Evolutionary conservation across 1,140 invertebrate species (phyloP), one percentile per base, ranked within the genome.

Genomic region (Laupala kohalensis): DNA sequence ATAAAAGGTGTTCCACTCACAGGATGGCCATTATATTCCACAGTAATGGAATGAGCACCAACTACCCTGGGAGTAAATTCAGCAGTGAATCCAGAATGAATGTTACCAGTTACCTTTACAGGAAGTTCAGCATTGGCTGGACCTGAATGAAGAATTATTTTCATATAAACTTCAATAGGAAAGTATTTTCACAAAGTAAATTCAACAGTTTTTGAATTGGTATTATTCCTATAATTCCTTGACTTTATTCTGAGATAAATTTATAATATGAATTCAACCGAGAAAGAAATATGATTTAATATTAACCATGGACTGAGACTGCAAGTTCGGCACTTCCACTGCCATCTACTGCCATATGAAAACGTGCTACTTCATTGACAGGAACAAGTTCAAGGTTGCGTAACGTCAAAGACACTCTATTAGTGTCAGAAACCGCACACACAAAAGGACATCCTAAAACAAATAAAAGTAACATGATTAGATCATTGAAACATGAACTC

Each of bases 11-110:
- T 96, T 24, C 93, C 94, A 80, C 92, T 88, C 19, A 96, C 90
- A 6, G 92, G 89, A 76, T 92, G 89, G 24, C 92, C 93, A 80
- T 95, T 96, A 79, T 97, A 96, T 78, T 95, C 93, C 37, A 95
- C 91, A 71, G 89, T 90, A 63, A 98, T 89, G 63, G 89, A 89
- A 80, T 98, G 94, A 0, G 92, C 89, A 69, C 95, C 95, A 62
- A 98, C 95, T 80, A 91, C 89, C 71, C 86, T 86, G 25, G 96
- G 94, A 53, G 91, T 93, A 78, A 97, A 98, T 79, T 96, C 94
- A 25, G 93, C 93, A 0, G 91, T 91, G 74, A 95, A 92, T 19
- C 92, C 92, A 74, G 87, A 87, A 77, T 92, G 88, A 65, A 93
- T 88, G 78, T 93, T 92, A 27, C 93, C 93, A 5, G 92, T 93